These are phyloP conservation scores for Anoplophora glabripennis DNA, from an alignment of 1,140 invertebrate genomes.

Conservation along the genomic window DNA sequence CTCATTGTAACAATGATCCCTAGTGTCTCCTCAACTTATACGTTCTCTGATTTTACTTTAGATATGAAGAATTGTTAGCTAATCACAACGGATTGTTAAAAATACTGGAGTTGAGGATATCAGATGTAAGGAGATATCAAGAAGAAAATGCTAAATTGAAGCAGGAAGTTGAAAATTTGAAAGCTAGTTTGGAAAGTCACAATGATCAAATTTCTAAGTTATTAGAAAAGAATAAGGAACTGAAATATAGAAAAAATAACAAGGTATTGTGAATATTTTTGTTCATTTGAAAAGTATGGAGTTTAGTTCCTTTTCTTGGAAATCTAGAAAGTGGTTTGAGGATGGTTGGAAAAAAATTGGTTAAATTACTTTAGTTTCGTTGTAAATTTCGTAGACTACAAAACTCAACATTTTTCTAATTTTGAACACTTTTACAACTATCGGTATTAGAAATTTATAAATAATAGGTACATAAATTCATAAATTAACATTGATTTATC, in stretches of 20 bases:
- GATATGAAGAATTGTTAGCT: slow-evolving; percentile 31
- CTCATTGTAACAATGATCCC: too few species aligned
- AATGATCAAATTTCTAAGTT: slow-evolving; percentile 19
- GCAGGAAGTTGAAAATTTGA: slow-evolving; percentile 24
- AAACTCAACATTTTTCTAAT: too few species aligned
- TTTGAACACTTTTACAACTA: too few species aligned
- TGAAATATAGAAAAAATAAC: slow-evolving; percentile 25
- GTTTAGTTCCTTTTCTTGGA: too few species aligned
- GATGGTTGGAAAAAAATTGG: too few species aligned
- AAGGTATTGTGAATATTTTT: slow-evolving; percentile 16
- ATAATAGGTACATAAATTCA: too few species aligned
- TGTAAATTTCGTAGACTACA: too few species aligned
- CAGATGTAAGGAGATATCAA: slow-evolving; percentile 28
- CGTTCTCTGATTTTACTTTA: not conserved
- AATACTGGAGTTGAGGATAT: slow-evolving; percentile 26
- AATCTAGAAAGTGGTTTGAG: too few species aligned
- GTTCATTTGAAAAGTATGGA: not conserved
- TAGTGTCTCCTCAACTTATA: too few species aligned
- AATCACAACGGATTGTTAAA: slow-evolving; percentile 29
- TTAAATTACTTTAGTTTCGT: too few species aligned
- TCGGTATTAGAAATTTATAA: too few species aligned
- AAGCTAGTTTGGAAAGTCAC: slow-evolving; percentile 11
- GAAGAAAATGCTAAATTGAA: slow-evolving; percentile 24
- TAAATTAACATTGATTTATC: too few species aligned
- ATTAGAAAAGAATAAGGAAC: slow-evolving; percentile 17